phyloP scores from a whole-genome alignment of 1,140 invertebrate species.

The Pentalonia nigronervosa region DNA sequence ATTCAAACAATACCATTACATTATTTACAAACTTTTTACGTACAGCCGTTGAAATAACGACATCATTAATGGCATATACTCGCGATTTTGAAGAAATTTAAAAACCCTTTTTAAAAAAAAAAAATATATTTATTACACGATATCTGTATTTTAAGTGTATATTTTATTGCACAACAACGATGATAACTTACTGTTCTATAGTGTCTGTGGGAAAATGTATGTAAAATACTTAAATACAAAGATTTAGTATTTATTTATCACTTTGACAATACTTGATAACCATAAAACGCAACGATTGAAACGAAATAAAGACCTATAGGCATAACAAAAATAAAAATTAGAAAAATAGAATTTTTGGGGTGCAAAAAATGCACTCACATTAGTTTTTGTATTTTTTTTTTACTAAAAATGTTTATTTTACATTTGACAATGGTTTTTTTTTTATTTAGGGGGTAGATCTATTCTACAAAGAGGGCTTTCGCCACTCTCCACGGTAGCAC shows the following conservation, averaged over 20 bases:
- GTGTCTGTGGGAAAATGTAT: not conserved
- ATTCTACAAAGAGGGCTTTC: not conserved
- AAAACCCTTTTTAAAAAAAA: constrained; percentile 32
- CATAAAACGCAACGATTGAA: not conserved
- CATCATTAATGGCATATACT: constrained; percentile 42
- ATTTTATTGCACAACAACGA: not conserved
- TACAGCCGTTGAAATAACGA: constrained; percentile 38
- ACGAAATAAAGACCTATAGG: not conserved
- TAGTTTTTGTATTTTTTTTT: not conserved
- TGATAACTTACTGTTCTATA: not conserved
- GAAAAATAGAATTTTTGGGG: not conserved
- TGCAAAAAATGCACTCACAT: not conserved
- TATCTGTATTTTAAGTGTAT: not conserved
- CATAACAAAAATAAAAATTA: not conserved
- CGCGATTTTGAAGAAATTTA: constrained; percentile 33
- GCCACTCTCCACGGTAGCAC: not conserved
- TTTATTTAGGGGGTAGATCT: not conserved
- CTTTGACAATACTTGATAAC: not conserved
- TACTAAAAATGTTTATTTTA: not conserved
- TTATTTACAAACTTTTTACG: constrained; percentile 51
- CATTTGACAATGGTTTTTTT: not conserved
- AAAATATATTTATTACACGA: constrained; percentile 3
- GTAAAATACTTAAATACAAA: not conserved
- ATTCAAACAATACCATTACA: constrained; percentile 48
- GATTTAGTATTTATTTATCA: not conserved